These are phyloP conservation scores for Balanococcus diminutus DNA, from an alignment of 2,888 invertebrate species.

Conservation along the genomic window DNA sequence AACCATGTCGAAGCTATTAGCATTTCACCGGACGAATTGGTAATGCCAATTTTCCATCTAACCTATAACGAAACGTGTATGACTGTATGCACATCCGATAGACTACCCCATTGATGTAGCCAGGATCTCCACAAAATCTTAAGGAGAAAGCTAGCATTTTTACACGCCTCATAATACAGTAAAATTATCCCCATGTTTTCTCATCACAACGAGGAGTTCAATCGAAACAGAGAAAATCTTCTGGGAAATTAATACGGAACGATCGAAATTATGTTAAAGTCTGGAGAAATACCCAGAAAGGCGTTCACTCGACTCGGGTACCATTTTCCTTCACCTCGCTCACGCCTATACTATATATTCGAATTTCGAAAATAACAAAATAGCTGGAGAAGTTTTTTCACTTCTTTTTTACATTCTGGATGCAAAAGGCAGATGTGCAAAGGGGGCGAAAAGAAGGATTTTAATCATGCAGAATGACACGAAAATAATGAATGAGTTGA, in stretches of 20 bases:
- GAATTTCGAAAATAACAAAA: neutral
- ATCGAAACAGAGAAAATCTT: neutral
- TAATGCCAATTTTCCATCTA: neutral
- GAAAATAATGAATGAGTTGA: conserved; percentile 36
- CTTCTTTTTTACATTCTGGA: neutral
- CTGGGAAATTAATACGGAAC: neutral
- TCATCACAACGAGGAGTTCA: neutral
- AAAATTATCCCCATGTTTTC: neutral
- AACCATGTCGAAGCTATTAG: neutral
- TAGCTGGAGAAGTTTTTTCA: neutral
- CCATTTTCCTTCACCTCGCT: neutral
- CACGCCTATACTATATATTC: neutral
- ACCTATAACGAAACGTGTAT: neutral
- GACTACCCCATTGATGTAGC: no score
- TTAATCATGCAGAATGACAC: conserved; percentile 35
- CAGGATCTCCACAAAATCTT: neutral
- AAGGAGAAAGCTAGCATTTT: neutral
- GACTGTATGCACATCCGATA: no score
- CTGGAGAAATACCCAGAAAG: neutral
- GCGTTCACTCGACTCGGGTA: neutral
- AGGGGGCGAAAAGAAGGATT: neutral
- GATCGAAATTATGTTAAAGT: neutral
- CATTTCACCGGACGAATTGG: conserved; percentile 8
- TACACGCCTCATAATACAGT: neutral
- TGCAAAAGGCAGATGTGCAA: neutral